Percentiles rank a stretch among this genome's conserved stretches.
Evolutionary conservation across 2,113 vertebrate genomes (phyloP).

Genomic region (Siniperca knerii): DNA sequence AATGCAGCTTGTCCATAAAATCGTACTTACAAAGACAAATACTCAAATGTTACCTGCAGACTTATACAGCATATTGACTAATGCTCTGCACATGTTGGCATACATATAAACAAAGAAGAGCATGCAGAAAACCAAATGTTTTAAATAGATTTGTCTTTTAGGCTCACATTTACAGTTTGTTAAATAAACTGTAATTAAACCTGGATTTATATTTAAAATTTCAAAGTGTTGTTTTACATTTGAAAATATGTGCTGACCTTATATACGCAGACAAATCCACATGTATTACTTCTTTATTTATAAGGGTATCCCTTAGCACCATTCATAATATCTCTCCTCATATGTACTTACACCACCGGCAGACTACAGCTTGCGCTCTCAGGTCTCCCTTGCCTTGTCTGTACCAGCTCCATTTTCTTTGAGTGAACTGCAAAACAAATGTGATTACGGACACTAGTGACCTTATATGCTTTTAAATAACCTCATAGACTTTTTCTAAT

Average conservation of each 20-base stretch:
- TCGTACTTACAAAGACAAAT: background rate
- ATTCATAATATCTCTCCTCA: background rate
- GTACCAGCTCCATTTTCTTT: constrained; percentile 1
- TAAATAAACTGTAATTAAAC: background rate
- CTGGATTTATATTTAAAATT: background rate
- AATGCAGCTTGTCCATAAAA: constrained; percentile 4
- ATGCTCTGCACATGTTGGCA: background rate
- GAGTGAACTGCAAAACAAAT: background rate
- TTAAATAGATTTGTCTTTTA: constrained; percentile 6
- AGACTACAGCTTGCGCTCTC: background rate
- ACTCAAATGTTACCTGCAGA: background rate
- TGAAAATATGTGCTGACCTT: constrained; percentile 9
- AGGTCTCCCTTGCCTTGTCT: background rate
- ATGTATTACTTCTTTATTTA: background rate
- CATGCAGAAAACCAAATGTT: background rate
- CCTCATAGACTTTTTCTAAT: background rate
- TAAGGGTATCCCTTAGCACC: background rate
- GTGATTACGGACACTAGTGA: background rate
- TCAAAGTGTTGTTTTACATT: background rate
- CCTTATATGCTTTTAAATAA: constrained; percentile 12
- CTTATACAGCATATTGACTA: background rate
- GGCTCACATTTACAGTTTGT: background rate
- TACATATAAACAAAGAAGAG: background rate
- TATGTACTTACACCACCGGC: background rate
- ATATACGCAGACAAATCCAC: background rate